phyloP scores from a whole-genome alignment of 2,888 invertebrate species.

The Abscondita cerata region DNA sequence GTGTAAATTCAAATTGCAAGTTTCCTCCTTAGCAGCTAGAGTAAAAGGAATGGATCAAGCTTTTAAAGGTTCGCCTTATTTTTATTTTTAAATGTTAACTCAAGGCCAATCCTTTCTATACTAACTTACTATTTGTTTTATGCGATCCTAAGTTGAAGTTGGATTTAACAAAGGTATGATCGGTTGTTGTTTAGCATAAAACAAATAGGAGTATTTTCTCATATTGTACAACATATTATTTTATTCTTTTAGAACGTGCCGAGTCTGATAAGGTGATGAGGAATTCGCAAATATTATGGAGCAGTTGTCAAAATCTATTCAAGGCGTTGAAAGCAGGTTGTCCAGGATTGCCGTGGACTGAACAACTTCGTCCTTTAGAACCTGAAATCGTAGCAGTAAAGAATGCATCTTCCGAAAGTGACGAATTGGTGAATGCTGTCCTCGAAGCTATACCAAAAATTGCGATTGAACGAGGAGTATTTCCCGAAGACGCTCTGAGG shows the following conservation, averaged over 20 bases:
- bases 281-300: slow-evolving; percentile 90
- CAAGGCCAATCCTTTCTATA: too few relatives aligned
- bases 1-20: slow-evolving; percentile 71
- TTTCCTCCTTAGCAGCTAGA: slow-evolving; percentile 76
- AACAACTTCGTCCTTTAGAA: slow-evolving; percentile 68
- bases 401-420: slow-evolving; percentile 76
- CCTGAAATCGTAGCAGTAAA: slow-evolving; percentile 76
- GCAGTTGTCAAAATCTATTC: slow-evolving; percentile 88
- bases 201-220: slow-evolving; percentile 27
- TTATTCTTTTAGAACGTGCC: slow-evolving; percentile 67
- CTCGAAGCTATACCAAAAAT: slow-evolving; percentile 79
- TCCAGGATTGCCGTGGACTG: slow-evolving; percentile 63
- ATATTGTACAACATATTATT: slow-evolving; percentile 5
- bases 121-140: slow-evolving; percentile 45
- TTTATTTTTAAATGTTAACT: slow-evolving; percentile 19
- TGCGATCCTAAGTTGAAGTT: slow-evolving; percentile 35
- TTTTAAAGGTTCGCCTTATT: slow-evolving; percentile 67
- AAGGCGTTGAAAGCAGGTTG: slow-evolving; percentile 74
- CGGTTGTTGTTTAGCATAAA: slow-evolving; percentile 30
- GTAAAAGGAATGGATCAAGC: slow-evolving; percentile 80
- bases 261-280: slow-evolving; percentile 77
- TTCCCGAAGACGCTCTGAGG: slow-evolving; percentile 84
- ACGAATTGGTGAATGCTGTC: slow-evolving; percentile 81
- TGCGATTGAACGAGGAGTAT: slow-evolving; percentile 82
- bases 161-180: slow-evolving; percentile 38